Evolutionary conservation across 2,888 invertebrate species (phyloP).

Genomic region (Galerucella nymphaeae): DNA sequence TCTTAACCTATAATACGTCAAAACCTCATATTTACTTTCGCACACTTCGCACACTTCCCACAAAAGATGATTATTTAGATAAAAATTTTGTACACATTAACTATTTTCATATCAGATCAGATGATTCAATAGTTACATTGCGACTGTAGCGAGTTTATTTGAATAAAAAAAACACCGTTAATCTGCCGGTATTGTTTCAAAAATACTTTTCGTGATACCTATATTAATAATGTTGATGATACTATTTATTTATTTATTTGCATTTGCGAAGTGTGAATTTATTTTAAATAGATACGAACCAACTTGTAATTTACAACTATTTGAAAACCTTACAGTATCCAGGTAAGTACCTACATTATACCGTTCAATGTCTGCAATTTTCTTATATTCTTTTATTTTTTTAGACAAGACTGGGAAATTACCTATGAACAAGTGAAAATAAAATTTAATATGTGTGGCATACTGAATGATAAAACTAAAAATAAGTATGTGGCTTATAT

Average conservation of each 20-base stretch:
- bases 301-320: conserved; percentile 12
- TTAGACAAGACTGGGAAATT: conserved; percentile 16
- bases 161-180: no score
- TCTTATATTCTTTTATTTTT: not conserved
- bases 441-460: conserved; percentile 21
- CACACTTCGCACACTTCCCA: no score
- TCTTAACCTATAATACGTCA: not conserved
- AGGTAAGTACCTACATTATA: not conserved
- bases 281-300: conserved; percentile 1
- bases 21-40: not conserved
- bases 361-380: not conserved
- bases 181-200: no score
- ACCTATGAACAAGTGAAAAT: not conserved
- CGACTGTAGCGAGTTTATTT: no score
- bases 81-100: no score
- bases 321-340: not conserved
- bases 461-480: not conserved
- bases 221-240: not conserved
- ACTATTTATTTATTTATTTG: conserved; percentile 8
- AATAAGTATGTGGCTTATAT: conserved; percentile 8
- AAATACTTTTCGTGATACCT: not conserved
- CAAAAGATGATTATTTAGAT: no score
- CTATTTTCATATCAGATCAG: no score
- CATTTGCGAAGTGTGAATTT: not conserved
- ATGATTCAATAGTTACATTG: no score